Evolutionary conservation across 2,797 vertebrate genomes (phyloP), one percentile per base, ranked within the genome.

Genomic region (Pseudochromis fuscus): DNA sequence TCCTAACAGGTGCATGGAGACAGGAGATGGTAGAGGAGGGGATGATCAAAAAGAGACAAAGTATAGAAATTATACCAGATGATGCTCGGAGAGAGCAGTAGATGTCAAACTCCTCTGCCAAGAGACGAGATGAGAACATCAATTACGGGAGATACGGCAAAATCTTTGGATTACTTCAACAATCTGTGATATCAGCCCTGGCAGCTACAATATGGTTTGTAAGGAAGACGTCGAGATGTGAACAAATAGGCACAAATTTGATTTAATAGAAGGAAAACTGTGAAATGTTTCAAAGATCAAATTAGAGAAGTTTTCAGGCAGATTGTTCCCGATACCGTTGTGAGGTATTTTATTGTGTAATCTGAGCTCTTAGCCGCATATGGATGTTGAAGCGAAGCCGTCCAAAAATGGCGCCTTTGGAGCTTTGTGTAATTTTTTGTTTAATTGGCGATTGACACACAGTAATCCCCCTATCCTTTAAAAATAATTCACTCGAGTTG

Each of bases 1-100:
- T 44, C 44, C 51, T 51, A 50, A 64, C 46, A 53, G 61, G 66
- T 70, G 58, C 55, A 67, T 21, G 35, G 30, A 67, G 49, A 81
- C 28, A 75, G 44, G 67, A n/a, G 3, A 28, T 37, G 19, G 28
- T 24, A 23, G 44, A 42, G 49, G 2, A 16, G 18, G 23, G 8
- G 19, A 31, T 13, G 45, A 45, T 45, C 27, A 31, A 51, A 49
- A 59, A 28, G 40, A 61, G 15, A 61, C 15, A 57, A 42, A 40
- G 16, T 42, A 19, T 3, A 4, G 8, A n/a, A 42, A 42, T n/a
- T 42, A 42, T 9, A 42, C 40, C 18, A 7, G 18, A 42, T n/a
- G n/a, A 19, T 18, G 16, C n/a, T 42, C 1, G 16, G 37, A 35
- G 33, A 35, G 12, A 35, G 33, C 10, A 35, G 21, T 5, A 38